Percentiles rank a stretch among this genome's conserved stretches.
These are phyloP conservation scores for Cephalopholis sonnerati DNA, from an alignment of 2,113 vertebrate genomes.

Conservation along the genomic window DNA sequence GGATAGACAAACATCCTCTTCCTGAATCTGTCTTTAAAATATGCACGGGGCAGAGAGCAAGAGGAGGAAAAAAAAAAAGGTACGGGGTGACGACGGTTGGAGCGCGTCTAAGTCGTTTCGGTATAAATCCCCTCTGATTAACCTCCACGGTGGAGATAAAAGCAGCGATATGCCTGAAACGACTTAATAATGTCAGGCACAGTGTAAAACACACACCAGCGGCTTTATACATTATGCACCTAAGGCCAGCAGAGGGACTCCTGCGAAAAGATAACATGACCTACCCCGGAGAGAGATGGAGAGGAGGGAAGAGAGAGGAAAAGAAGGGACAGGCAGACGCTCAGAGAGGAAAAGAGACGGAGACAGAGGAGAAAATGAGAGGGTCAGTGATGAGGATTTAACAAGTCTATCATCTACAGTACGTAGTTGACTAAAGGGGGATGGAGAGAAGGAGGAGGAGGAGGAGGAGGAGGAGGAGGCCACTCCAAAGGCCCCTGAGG, in stretches of 20 bases:
- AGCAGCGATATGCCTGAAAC: conserved; percentile 78
- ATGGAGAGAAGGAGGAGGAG: conserved; percentile 36
- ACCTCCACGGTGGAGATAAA: conserved; percentile 78
- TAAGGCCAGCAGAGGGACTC: conserved; percentile 78
- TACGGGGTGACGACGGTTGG: conserved; percentile 30
- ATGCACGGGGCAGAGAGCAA: conserved; percentile 26
- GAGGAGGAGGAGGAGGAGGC: conserved; percentile 39
- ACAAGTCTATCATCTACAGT: conserved; percentile 73
- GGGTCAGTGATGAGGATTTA: conserved; percentile 76
- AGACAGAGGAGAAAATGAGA: conserved; percentile 66
- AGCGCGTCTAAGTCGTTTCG: conserved; percentile 56
- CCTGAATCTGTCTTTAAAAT: conserved; percentile 41
- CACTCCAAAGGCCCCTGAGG: conserved; percentile 63
- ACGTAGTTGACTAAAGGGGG: conserved; percentile 56
- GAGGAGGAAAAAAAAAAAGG: not conserved
- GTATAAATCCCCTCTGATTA: conserved; percentile 82
- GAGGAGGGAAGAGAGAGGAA: not conserved
- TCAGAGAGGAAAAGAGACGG: conserved; percentile 38
- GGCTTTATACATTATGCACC: conserved; percentile 85
- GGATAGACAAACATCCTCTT: not conserved
- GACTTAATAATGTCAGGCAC: conserved; percentile 81
- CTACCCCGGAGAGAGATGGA: conserved; percentile 56
- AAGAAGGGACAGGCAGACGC: conserved; percentile 5
- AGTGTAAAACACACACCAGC: conserved; percentile 82
- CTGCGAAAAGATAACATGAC: conserved; percentile 82